Evolutionary conservation across 1,140 invertebrate species (phyloP), one percentile per base, ranked within the genome.

Genomic region (Acyrthosiphon pisum): DNA sequence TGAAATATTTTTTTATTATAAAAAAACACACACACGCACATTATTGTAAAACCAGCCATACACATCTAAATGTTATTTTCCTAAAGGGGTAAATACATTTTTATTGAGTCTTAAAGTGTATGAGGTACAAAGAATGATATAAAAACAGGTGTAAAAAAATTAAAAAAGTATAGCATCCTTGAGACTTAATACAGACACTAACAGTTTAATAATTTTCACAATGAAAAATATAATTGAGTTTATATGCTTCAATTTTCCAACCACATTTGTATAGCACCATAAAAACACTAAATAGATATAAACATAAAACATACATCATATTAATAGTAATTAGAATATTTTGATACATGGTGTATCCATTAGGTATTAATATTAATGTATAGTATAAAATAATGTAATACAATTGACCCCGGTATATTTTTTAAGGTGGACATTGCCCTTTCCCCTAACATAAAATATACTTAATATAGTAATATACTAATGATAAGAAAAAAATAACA

Each of bases 81-180:
- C 35, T n/a, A 89, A n/a, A 88, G n/a, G 48, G 48, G 30, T 35
- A 53, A 88, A 50, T 88, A 35, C 37, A 35, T 53, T 37, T 53
- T 56, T 89, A 53, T 53, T 89, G 4, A 11, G n/a, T 22, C n/a
- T 53, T 26, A 41, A 90, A 56, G 4, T 90, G 48, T 68, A 20
- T 35, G 8, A 0, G 2, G 41, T 41, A 90, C 9, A 90, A 60
- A 44, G 37, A 90, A 56, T 68, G 68, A 9, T 44, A 68, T 18
- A 56, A 53, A 60, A 90, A 60, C 89, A 90, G 89, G 89, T 90
- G 89, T 90, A 60, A 60, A 90, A 88, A n/a, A n/a, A 87, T 22
- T 48, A 50, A 87, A 26, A 86, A 48, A 41, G 35, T 9, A 7
- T 30, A 44, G 22, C 22, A 90, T 90, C 18, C 41, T 90, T 44